Evolutionary conservation across 2,113 vertebrate genomes (phyloP), one percentile per base, ranked within the genome.

Genomic region (Cyphomyrus plagiostoma): DNA sequence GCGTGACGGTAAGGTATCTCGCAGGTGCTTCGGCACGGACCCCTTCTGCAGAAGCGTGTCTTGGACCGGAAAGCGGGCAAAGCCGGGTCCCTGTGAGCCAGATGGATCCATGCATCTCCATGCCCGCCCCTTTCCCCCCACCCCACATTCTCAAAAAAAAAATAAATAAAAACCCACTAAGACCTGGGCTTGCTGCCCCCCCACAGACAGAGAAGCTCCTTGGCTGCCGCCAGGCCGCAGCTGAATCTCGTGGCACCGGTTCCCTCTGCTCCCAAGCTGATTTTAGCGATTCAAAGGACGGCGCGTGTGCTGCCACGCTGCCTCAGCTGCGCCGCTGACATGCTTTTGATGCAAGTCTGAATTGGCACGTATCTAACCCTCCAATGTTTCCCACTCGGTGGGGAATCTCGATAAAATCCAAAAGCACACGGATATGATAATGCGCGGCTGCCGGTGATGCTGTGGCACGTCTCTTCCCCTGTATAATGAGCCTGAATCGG

Each of bases 161-260:
- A 26, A n/a, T 9, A 58, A n/a, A 23, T 3, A 52, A 62, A 62
- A 62, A 62, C 0, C 80, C 21, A 88, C 88, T 90, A 90, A 90
- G 88, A 90, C 90, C 90, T 90, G 88, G 90, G 80, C 90, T 90
- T 86, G 50, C 77, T 90, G 89, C 83, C 90, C 88, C 91, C 89
- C 92, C 93, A 95, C 95, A 96, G 95, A 87, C 96, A 96, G 95
- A 95, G 96, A 96, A 95, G 95, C 94, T 95, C 95, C 95, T 96
- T 96, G 96, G 96, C 95, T 96, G 95, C 95, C 95, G 94, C 94
- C 95, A 94, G 95, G 95, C 95, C 95, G 95, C 96, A 96, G 96
- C 96, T 96, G 96, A 96, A 95, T 96, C 95, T 95, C 94, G 95
- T 95, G 95, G 95, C 93, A 94, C 93, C 92, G 94, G 56, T 9